These are phyloP conservation scores for Melanotaenia duboulayi DNA, from an alignment of 2,113 vertebrate species.

Conservation along the genomic window DNA sequence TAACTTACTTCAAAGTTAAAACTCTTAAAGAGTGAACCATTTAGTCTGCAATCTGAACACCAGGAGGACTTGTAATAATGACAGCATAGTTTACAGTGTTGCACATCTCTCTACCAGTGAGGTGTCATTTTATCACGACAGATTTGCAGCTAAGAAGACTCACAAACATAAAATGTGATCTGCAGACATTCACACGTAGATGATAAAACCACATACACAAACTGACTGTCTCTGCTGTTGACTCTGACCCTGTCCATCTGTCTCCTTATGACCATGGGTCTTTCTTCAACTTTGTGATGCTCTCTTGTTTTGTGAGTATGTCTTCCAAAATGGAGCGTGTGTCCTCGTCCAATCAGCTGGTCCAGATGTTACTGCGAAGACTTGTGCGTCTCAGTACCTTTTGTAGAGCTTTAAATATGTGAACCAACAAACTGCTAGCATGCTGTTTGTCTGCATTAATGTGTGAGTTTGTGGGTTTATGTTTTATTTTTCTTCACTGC, in stretches of 20 bases:
- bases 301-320: conserved; percentile 80
- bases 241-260: conserved; percentile 78
- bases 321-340: conserved; percentile 50
- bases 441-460: conserved; percentile 46
- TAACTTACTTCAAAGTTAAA: conserved; percentile 24
- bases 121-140: conserved; percentile 12
- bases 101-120: not conserved
- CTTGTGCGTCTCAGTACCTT: conserved; percentile 40
- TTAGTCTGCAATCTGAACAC: not conserved
- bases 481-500: conserved; percentile 31
- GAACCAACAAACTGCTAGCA: conserved; percentile 42
- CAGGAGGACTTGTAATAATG: not conserved
- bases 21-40: not conserved
- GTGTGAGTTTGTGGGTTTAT: conserved; percentile 41
- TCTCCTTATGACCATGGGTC: conserved; percentile 75
- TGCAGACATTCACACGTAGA: conserved; percentile 19
- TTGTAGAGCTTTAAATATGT: conserved; percentile 2
- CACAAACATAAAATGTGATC: not conserved
- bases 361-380: not conserved
- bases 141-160: conserved; percentile 15
- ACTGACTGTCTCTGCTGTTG: conserved; percentile 65
- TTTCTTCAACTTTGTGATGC: conserved; percentile 76
- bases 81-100: not conserved
- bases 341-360: conserved; percentile 40
- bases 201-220: conserved; percentile 40